A percentile compares a stretch with the other conserved stretches of the same genome.
phyloP scores from a whole-genome alignment of 2,797 vertebrate genomes.

The Acestrorhynchus altus region DNA sequence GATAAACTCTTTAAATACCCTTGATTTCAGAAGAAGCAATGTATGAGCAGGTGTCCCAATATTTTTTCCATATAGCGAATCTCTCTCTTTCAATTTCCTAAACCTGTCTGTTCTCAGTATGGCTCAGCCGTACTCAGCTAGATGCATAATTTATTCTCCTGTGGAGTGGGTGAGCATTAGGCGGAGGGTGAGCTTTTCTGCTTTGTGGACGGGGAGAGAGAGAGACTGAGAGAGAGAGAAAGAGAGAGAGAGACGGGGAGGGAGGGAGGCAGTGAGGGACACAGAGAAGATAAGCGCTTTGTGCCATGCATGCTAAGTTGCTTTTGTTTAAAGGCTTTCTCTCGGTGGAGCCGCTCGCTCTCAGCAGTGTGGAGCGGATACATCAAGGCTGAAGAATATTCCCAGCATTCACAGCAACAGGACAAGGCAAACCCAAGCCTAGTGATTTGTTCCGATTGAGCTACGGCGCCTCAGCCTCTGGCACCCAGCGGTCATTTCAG shows the following conservation, averaged over 20 bases:
- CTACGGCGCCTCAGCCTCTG: neutral
- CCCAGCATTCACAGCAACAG: slow-evolving; percentile 34
- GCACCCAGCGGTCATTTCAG: slow-evolving; percentile 8
- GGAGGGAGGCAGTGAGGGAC: slow-evolving; percentile 41
- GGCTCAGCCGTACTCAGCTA: slow-evolving; percentile 59
- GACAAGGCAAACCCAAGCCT: neutral
- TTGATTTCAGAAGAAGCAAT: too few relatives aligned
- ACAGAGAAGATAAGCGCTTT: slow-evolving; percentile 57
- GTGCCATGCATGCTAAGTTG: slow-evolving; percentile 75
- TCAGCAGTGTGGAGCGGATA: slow-evolving; percentile 3
- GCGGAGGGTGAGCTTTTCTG: slow-evolving; percentile 50
- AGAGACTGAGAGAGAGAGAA: slow-evolving; percentile 44
- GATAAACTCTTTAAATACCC: too few relatives aligned
- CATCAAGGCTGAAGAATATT: slow-evolving; percentile 26
- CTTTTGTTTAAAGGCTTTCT: slow-evolving; percentile 65
- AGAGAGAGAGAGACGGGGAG: slow-evolving; percentile 53
- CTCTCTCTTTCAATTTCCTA: slow-evolving; percentile 10
- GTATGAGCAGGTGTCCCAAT: too few relatives aligned
- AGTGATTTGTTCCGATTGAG: slow-evolving; percentile 27
- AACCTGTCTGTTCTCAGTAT: slow-evolving; percentile 41
- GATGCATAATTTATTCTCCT: slow-evolving; percentile 68
- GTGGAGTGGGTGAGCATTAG: slow-evolving; percentile 57
- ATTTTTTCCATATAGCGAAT: too few relatives aligned
- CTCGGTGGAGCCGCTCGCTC: slow-evolving; percentile 53
- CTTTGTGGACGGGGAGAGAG: slow-evolving; percentile 25